These are phyloP conservation scores for Glandiceps talaboti DNA, from an alignment of 53 echinoderm and acorn worm species.

Conservation along the genomic window DNA sequence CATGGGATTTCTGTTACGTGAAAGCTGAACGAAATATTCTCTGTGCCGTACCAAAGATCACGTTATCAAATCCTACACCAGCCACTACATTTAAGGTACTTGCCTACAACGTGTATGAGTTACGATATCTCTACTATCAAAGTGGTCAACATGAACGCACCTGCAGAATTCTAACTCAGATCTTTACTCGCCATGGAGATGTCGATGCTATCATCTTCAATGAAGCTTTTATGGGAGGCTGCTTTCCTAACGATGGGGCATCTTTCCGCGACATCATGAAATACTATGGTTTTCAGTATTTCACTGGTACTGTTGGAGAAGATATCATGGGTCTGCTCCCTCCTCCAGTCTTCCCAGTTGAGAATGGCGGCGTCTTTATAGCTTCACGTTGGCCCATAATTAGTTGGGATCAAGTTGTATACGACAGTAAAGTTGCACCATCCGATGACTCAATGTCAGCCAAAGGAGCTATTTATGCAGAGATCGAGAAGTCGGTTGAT, in stretches of 20 bases:
- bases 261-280: not conserved
- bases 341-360: not conserved
- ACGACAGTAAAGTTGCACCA: not conserved
- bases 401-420: not conserved
- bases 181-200: slow-evolving; percentile 55
- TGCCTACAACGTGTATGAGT: slow-evolving; percentile 77
- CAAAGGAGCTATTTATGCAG: not conserved
- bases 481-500: not conserved
- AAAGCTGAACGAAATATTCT: slow-evolving; percentile 44
- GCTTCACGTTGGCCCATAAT: not conserved
- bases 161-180: slow-evolving; percentile 45
- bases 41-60: slow-evolving; percentile 33
- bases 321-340: no score
- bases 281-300: not conserved
- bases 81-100: slow-evolving; percentile 49
- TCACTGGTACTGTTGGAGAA: not conserved
- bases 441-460: not conserved
- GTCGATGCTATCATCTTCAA: slow-evolving; percentile 76
- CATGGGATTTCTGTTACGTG: slow-evolving; percentile 15
- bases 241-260: slow-evolving; percentile 32
- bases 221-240: slow-evolving; percentile 91
- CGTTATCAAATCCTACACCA: slow-evolving; percentile 41
- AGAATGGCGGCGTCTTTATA: not conserved
- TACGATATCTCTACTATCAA: slow-evolving; percentile 54
- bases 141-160: slow-evolving; percentile 83